Conservation (phyloP, 2,113 vertebrate species). For the Numida meleagris region DNA sequence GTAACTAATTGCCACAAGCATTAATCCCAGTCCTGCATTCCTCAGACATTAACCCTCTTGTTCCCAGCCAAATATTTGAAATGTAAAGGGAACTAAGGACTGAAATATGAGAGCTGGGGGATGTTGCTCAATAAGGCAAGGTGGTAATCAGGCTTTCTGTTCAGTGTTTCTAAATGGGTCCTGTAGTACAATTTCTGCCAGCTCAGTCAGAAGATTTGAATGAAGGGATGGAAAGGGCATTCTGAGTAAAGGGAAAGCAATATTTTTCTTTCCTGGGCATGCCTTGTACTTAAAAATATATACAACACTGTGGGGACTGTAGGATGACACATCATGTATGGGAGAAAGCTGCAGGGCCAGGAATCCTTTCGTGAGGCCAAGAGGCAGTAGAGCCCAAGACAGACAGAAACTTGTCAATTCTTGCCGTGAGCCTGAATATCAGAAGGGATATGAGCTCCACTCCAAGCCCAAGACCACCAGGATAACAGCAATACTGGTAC, state of each 20-base stretch:
- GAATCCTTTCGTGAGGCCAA: not conserved
- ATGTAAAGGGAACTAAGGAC: not conserved
- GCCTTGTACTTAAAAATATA: not conserved
- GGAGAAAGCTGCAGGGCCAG: not conserved
- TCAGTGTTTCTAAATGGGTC: not conserved
- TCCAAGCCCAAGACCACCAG: not conserved
- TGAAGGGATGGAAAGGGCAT: not conserved
- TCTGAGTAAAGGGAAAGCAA: not conserved
- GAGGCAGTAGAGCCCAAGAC: not conserved
- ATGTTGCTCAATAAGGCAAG: not conserved
- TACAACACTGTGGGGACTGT: fast-evolving
- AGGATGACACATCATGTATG: not conserved
- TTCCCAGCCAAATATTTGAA: not conserved
- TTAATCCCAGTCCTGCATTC: not conserved
- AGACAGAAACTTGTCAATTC: not conserved
- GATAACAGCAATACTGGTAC: not conserved
- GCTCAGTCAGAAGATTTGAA: not conserved
- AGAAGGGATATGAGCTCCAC: not conserved
- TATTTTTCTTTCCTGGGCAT: not conserved
- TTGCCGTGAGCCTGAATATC: not conserved
- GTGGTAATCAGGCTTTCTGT: not conserved
- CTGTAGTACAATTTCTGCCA: not conserved
- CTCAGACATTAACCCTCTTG: constrained; percentile 21
- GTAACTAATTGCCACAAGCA: not conserved
- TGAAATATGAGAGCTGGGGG: not conserved